Evolutionary conservation across 1,140 invertebrate genomes (phyloP), one percentile per base, ranked within the genome.

Genomic region (Leptopilina boulardi): DNA sequence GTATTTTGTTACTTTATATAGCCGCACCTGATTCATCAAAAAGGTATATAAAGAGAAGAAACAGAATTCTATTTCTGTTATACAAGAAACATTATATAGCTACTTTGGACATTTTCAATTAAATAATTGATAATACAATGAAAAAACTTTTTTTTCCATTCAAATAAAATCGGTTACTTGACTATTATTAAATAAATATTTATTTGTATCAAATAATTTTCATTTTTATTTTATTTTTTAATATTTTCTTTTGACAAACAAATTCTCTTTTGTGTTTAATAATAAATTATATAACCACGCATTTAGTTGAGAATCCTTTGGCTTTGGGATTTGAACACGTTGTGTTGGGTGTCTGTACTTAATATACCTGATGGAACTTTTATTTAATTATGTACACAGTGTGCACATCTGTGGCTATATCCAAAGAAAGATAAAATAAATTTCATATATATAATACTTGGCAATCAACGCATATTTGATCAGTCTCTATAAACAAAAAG

Each of bases 371-470:
- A 85, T 85, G 80, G 80, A 82, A 79, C 79, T 85, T 84, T 84
- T 84, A 85, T 85, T 85, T 83, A 85, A 85, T 85, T 84, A 85
- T 70, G 74, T 41, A 38, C n/a, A n/a, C n/a, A 18, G 70, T 77
- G 34, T 59, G 30, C 59, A 80, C 82, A 78, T 82, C 84, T 85
- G 79, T 81, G 83, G 56, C 26, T 74, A 34, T 72, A 71, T 66
- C n/a, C n/a, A n/a, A n/a, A n/a, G n/a, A 74, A 44, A 15, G 30
- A 18, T 18, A 18, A 51, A 51, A n/a, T 18, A 3, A 51, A 51
- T 51, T 51, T 51, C 13, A 51, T 15, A 51, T n/a, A n/a, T 47
- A 51, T 38, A 38, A 38, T 38, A 38, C 34, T 38, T 38, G 5
- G 34, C 34, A 38, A 38, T n/a, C 47, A 51, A 51, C 11, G 42